Base-by-base conservation (phyloP, 1,140 invertebrate genomes). In the Bombus vancouverensis region DNA sequence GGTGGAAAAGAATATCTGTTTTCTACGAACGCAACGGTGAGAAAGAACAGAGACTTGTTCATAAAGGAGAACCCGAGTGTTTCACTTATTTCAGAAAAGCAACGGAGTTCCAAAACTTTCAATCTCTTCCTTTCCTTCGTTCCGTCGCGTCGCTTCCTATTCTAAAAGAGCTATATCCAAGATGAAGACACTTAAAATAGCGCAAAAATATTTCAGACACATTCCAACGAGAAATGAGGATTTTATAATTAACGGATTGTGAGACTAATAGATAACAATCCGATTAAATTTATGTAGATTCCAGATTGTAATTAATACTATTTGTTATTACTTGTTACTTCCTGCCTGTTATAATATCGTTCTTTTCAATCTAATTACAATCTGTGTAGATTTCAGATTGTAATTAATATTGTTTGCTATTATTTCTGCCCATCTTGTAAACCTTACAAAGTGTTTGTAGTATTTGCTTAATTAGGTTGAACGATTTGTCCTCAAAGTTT, bases 1-100 rank as follows among this genome's bases (percentile, higher is more conserved):
- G 44, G 77, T n/a, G 74, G 39, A 65, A 71, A 66, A 68, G 79
- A 62, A 85, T 89, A 83, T 73, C 25, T 66, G 53, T 74, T 77
- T 87, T 84, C 83, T 81, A 66, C 73, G 83, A 88, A 79, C 77
- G 79, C 79, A 80, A 68, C 65, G 53, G 71, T 32, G 74, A 71
- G 62, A 83, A 75, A 86, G 78, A 66, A 85, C 42, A 57, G 39
- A 25, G 59, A n/a, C 32, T 66, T 34, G 77, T 37, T 53, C 68
- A 53, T 37, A 37, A 62, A 42, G 70, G 22, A 57, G 39, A 84
- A n/a, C 53, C 62, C 44, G 28, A 42, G 59, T 85, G 68, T 74
- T 72, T 68, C 83, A 71, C 37, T 81, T 81, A 47, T 81, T 73
- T 62, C 10, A 22, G 32, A 62, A 39, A 34, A 47, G n/a, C 22